phyloP scores from a whole-genome alignment of 2,888 invertebrate species.

The Nomada lathburiana region DNA sequence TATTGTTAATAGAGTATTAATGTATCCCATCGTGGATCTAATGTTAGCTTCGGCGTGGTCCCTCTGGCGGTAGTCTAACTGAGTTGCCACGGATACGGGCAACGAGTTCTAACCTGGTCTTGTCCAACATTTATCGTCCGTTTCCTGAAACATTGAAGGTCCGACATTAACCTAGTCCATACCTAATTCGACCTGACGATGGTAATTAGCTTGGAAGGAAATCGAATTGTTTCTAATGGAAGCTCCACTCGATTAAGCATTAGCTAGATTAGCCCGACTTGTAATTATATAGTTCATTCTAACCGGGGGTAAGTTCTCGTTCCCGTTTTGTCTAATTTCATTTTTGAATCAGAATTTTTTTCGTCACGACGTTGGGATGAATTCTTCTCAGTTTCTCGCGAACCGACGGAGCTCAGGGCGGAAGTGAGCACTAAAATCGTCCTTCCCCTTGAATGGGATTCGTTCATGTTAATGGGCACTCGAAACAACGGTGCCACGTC shows the following conservation, averaged over 20 bases:
- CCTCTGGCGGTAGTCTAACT: no score
- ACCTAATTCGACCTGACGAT: not conserved
- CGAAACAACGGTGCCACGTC: slow-evolving; percentile 26
- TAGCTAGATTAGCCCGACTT: no score
- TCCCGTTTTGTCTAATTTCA: no score
- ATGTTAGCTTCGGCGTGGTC: not conserved
- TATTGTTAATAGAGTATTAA: not conserved
- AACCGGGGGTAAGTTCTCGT: no score
- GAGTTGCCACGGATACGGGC: not conserved
- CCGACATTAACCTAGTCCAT: not conserved
- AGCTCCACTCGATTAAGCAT: no score
- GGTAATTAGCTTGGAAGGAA: no score
- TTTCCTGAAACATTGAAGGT: not conserved
- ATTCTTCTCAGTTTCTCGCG: not conserved
- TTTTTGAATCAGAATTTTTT: no score
- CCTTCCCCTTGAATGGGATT: slow-evolving; percentile 19
- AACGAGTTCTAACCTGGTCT: not conserved
- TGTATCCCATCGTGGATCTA: not conserved
- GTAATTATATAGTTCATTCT: no score
- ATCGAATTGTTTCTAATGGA: no score
- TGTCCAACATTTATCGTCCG: not conserved
- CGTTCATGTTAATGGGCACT: slow-evolving; percentile 43
- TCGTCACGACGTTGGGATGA: no score
- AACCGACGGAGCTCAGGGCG: not conserved
- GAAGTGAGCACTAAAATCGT: slow-evolving; percentile 4